Evolutionary conservation across 2,113 vertebrate species (phyloP), one percentile per base, ranked within the genome.

Genomic region (Oceanites oceanicus): DNA sequence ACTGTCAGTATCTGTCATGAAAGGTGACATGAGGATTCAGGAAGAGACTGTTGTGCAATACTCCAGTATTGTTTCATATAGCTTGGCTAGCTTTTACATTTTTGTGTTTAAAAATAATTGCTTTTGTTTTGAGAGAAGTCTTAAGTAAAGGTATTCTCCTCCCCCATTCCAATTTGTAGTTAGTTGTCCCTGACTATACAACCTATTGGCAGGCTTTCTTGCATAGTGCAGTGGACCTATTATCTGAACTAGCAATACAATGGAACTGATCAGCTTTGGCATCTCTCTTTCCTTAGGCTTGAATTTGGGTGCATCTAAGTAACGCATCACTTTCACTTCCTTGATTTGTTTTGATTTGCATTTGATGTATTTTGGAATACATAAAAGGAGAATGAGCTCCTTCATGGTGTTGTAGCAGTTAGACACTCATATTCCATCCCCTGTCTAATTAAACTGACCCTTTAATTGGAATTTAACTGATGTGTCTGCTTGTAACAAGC

Each of bases 191-290:
- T 36, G 32, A 27, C 13, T 47, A 0, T 10, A 11, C 0, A 5
- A 68, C 7, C 7, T 19, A 4, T 5, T 27, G 44, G 44, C 67
- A 68, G 10, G 13, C 11, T 47, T 68, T 68, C 63, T 73, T 59
- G 3, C 1, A 0, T 23, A 26, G 68, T 29, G 15, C 10, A 47
- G 40, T 16, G 42, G 4, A 61, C 10, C 9, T 7, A 0, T 44
- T 45, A 29, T 7, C 17, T 68, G 49, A 79, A n/a, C 14, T 21
- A 44, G 27, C 32, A 56, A 38, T 42, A 32, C 4, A 32, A 17
- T 20, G 73, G 34, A 86, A 63, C 15, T 4, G 2, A 49, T 47
- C 23, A 58, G 25, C 56, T 71, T 78, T 1, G 1, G 34, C 30
- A 13, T 40, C 20, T 76, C 26, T 30, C 59, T 81, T 29, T 59